Percentiles rank a stretch among this genome's conserved stretches.
These are phyloP conservation scores for Phania funesta DNA, from an alignment of 2,888 invertebrate genomes.

Conservation along the genomic window DNA sequence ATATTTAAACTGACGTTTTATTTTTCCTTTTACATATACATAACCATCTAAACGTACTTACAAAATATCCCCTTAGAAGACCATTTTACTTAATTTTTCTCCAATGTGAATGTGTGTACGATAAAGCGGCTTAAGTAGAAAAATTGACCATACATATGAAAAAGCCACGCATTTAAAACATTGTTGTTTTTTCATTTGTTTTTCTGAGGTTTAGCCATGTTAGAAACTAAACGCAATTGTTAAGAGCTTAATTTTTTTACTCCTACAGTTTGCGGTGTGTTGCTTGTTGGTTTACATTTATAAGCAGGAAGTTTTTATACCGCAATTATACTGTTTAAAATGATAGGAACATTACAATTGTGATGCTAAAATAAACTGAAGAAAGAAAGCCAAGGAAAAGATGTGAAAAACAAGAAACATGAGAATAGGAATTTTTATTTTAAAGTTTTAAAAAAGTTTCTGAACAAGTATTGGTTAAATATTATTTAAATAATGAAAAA, in stretches of 20 bases:
- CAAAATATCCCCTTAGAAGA: not conserved
- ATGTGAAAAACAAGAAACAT: no score
- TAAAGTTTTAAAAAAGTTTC: no score
- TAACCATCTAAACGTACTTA: no score
- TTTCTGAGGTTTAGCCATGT: not conserved
- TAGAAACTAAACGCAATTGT: slow-evolving; percentile 14
- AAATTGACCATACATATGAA: not conserved
- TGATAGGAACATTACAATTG: not conserved
- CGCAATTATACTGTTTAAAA: slow-evolving; percentile 11
- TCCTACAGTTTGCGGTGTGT: not conserved
- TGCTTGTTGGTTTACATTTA: not conserved
- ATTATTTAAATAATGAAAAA: no score
- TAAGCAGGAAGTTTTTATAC: not conserved
- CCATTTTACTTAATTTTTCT: no score
- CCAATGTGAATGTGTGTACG: no score
- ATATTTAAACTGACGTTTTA: no score
- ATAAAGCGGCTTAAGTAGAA: not conserved
- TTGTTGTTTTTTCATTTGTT: not conserved
- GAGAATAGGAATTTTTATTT: no score
- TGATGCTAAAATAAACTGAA: not conserved
- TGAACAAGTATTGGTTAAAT: no score
- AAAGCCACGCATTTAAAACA: not conserved
- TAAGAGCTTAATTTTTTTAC: slow-evolving; percentile 15
- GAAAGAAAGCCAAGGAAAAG: not conserved
- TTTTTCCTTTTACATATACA: no score